These are phyloP conservation scores for Tetragnatha versicolor DNA, from an alignment of 1,140 invertebrate species.

Conservation along the genomic window DNA sequence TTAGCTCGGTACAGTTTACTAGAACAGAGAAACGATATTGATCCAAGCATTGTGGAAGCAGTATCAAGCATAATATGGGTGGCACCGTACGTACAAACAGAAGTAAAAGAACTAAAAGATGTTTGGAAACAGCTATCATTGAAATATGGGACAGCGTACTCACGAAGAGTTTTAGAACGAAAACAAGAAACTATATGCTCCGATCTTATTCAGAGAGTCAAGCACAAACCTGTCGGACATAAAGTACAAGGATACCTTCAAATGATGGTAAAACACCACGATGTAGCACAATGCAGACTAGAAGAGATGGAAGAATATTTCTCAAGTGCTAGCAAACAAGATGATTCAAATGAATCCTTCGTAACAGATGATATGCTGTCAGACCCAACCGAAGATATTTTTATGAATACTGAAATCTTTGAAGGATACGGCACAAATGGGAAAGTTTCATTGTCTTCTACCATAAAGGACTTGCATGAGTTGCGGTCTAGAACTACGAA, in stretches of 20 bases:
- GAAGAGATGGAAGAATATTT: background rate
- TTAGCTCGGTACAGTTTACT: background rate
- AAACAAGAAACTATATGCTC: background rate
- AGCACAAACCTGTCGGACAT: background rate
- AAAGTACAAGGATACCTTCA: background rate
- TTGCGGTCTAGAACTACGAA: too few species aligned
- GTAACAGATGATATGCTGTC: too few species aligned
- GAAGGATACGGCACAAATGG: conserved; percentile 2
- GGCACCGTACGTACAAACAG: background rate
- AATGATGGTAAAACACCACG: background rate
- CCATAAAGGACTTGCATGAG: too few species aligned
- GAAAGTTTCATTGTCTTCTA: too few species aligned
- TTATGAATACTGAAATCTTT: background rate
- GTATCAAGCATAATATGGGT: conserved; percentile 41
- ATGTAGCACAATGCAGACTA: background rate
- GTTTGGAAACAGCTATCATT: conserved; percentile 15
- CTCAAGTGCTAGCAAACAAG: background rate
- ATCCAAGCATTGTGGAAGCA: background rate
- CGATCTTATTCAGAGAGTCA: conserved; percentile 21
- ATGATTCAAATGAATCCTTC: background rate
- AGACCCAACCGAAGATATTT: background rate
- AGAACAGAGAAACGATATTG: conserved; percentile 22
- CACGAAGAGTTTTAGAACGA: background rate
- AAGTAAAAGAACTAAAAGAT: conserved; percentile 18
- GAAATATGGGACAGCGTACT: conserved; percentile 5